Percentiles rank a stretch among this genome's conserved stretches.
Conservation (phyloP, 2,113 vertebrate genomes). For the Erythrolamprus reginae region DNA sequence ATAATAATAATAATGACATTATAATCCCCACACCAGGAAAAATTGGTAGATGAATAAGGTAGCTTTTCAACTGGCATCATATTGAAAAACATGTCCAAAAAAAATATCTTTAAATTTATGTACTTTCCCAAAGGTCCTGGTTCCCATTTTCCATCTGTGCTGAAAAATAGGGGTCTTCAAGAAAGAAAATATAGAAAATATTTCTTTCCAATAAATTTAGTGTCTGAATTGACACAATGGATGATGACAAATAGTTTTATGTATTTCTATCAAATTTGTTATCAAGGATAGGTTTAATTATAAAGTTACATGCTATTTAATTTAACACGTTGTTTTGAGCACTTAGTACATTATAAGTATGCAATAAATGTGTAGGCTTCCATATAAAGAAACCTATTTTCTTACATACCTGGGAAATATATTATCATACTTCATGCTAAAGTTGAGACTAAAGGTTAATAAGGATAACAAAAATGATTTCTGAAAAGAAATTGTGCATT, state of each 20-base stretch:
- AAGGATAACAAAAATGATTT: not conserved
- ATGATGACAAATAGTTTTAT: conserved; percentile 59
- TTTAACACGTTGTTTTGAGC: not conserved
- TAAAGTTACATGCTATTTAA: not conserved
- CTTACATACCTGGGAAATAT: not conserved
- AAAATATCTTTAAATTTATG: conserved; percentile 15
- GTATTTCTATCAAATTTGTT: conserved; percentile 23
- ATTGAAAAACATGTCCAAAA: conserved; percentile 48
- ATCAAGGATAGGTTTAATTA: conserved; percentile 57
- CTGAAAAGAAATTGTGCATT: not conserved
- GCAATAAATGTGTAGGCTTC: not conserved
- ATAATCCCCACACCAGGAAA: conserved; percentile 43
- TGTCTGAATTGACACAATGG: conserved; percentile 57
- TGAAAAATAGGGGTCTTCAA: conserved; percentile 6
- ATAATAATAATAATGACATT: not conserved
- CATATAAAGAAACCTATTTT: not conserved
- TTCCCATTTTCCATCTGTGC: conserved; percentile 21
- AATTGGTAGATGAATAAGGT: conserved; percentile 53
- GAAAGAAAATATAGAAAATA: conserved; percentile 39
- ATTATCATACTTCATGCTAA: not conserved
- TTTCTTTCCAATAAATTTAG: conserved; percentile 56
- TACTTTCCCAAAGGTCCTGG: conserved; percentile 36
- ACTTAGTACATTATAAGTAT: not conserved
- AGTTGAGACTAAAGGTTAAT: not conserved
- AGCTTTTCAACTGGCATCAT: conserved; percentile 24